Conservation (phyloP, 2,113 vertebrate genomes). For the Strix aluco region DNA sequence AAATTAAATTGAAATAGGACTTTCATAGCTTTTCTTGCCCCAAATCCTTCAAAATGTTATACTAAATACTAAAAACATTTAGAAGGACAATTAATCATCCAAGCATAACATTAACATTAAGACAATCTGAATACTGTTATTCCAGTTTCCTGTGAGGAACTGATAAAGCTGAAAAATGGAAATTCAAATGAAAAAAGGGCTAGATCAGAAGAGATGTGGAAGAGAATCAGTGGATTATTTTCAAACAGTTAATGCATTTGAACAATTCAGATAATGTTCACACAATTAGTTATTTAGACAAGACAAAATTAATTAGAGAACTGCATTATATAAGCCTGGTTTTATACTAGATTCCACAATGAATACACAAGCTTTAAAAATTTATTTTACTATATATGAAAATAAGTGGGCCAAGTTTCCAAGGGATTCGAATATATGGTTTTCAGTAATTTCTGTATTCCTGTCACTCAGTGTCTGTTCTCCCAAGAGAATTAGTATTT, state of each 20-base stretch:
- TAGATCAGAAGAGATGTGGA: neutral
- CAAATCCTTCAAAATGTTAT: neutral
- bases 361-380: neutral
- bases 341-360: neutral
- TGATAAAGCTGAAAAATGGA: constrained; percentile 17
- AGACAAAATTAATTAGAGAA: constrained; percentile 20
- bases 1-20: neutral
- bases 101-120: neutral
- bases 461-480: neutral
- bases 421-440: neutral
- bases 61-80: neutral
- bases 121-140: neutral
- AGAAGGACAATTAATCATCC: neutral
- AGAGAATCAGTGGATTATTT: neutral
- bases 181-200: neutral
- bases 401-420: neutral
- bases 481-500: neutral
- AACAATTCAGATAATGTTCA: neutral
- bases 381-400: neutral
- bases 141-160: neutral
- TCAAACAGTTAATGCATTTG: neutral
- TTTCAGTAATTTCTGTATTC: constrained; percentile 11
- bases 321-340: neutral
- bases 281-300: constrained; percentile 22
- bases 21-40: neutral